Percentiles rank a stretch among this genome's conserved stretches.
Evolutionary conservation across 2,113 vertebrate genomes (phyloP).

Genomic region (Gallinago paraguaiae): DNA sequence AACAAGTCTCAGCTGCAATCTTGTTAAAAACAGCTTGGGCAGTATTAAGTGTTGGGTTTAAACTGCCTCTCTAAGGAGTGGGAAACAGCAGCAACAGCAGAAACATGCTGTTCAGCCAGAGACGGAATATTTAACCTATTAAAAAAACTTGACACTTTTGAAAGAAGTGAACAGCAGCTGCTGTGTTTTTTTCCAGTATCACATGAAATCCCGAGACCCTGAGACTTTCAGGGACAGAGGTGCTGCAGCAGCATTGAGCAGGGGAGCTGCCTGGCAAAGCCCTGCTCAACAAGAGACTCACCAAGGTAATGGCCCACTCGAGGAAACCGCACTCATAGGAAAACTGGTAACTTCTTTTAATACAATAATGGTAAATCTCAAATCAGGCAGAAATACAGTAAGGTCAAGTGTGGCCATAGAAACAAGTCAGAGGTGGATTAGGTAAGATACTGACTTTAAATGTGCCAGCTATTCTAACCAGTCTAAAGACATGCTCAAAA

Average conservation of each 20-base stretch:
- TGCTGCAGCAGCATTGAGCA: not conserved
- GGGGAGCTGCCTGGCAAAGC: not conserved
- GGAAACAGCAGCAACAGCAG: not conserved
- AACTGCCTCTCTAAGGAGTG: not conserved
- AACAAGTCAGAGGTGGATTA: not conserved
- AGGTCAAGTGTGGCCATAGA: not conserved
- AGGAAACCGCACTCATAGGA: not conserved
- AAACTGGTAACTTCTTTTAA: not conserved
- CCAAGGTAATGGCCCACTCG: not conserved
- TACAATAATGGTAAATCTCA: too few species aligned
- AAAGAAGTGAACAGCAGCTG: not conserved
- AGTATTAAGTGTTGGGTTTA: not conserved
- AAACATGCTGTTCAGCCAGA: not conserved
- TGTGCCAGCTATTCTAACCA: not conserved
- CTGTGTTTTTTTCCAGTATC: not conserved
- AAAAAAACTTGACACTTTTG: not conserved
- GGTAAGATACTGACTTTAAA: not conserved
- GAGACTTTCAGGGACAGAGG: not conserved
- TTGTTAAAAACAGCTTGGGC: not conserved
- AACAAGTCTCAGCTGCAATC: not conserved
- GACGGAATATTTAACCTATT: not conserved
- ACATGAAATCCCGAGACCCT: not conserved
- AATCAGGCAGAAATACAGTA: not conserved
- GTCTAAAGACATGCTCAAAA: fast-evolving
- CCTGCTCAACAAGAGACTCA: not conserved